A percentile compares a stretch with the other conserved stretches of the same genome.
These are phyloP conservation scores for Penaeus chinensis DNA, from an alignment of 1,140 invertebrate genomes.

Conservation along the genomic window DNA sequence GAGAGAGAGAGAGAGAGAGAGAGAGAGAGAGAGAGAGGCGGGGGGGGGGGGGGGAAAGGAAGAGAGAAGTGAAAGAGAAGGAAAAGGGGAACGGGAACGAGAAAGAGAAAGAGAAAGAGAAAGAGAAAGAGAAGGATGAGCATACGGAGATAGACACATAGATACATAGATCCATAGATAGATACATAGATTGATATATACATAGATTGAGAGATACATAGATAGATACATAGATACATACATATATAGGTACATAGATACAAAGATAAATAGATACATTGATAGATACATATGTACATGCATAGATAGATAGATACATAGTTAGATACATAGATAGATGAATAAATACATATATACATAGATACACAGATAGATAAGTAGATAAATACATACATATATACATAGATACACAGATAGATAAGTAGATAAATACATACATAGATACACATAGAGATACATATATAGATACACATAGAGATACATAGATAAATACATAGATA, in stretches of 20 bases:
- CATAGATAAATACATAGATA: background rate
- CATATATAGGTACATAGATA: too few relatives aligned
- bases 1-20: background rate
- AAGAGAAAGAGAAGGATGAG: background rate
- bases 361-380: background rate
- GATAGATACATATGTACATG: too few relatives aligned
- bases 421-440: too few relatives aligned
- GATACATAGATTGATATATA: too few relatives aligned
- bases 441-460: too few relatives aligned
- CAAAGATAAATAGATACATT: background rate
- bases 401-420: too few relatives aligned
- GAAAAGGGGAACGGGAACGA: background rate
- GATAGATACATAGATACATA: too few relatives aligned
- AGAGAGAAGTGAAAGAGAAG: background rate
- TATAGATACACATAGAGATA: too few relatives aligned
- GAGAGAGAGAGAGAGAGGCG: background rate
- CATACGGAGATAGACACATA: background rate
- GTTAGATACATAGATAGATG: too few relatives aligned
- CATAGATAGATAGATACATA: background rate
- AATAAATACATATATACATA: background rate
- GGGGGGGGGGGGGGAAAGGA: background rate
- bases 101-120: background rate
- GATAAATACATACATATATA: too few relatives aligned
- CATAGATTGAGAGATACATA: too few relatives aligned
- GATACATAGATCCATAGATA: background rate